Evolutionary conservation across 1,140 invertebrate species (phyloP), one percentile per base, ranked within the genome.

Genomic region (Ericerus pela): DNA sequence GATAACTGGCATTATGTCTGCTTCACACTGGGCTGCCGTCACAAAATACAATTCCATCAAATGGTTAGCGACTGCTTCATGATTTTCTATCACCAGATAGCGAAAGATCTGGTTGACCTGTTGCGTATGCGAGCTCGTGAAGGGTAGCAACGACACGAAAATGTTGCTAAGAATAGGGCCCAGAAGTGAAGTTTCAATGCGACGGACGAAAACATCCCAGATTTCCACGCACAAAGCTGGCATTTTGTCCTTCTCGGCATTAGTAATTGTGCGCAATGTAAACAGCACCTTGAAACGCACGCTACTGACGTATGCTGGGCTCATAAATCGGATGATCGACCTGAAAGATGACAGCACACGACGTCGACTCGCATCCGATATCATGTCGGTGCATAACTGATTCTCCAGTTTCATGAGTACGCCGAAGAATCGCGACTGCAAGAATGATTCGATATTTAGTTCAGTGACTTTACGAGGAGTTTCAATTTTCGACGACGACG

Each of bases 11-110:
- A n/a, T n/a, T n/a, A n/a, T n/a, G 11, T 24, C 3, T 47, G 8
- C 41, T 8, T 20, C 16, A 24, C 41, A 47, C 11, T 47, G 41
- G 3, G 3, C 70, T 59, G 87, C 78, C 41, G 85, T 78, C 29
- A 93, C 69, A 62, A 93, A 93, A 69, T 89, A 91, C 3, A 94
- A 70, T 66, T 93, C 88, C 11, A 79, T 70, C 53, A 90, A 82
- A 62, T 84, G 74, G 1, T 72, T 68, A 30, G 77, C 75, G 0
- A 89, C 61, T 53, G 74, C 67, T 53, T 76, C 71, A 65, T 80
- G 79, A 66, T 89, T 88, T 57, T 80, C 75, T 1, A 88, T 68
- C 20, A 94, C 77, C 2, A 94, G 71, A 63, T 80, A 90, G 36
- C 82, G 76, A 57, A 92, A 81, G 60, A 94, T 81, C 41, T 77